Base-by-base conservation (phyloP, 2,888 invertebrate genomes). In the Campoletis raptor region DNA sequence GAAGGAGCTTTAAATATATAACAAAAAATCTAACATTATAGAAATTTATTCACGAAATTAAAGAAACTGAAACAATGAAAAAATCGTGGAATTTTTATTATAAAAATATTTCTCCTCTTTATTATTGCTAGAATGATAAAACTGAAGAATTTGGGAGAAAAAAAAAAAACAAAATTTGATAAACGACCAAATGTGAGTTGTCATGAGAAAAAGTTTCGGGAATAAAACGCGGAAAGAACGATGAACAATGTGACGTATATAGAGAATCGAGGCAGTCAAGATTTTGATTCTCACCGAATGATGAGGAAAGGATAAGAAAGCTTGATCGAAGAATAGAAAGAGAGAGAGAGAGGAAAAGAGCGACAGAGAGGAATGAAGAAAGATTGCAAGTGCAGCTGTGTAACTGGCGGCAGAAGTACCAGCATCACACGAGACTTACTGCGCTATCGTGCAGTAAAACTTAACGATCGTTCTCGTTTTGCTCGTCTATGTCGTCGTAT, bases 401-500 rank as follows among this genome's bases (percentile, higher is more conserved):
- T 36, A 67, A 67, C 72, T 67, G 61, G 61, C 48, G 42, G 67
- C 52, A 74, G 45, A 45, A 54, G 72, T 48, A 57, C 45, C 69
- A 70, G 61, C 73, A 74, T 84, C 74, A 67, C 67, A 69, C 64
- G 86, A 78, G 83, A 67, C 40, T 57, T 74, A 78, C 70, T 52
- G 69, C 81, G 42, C 61, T 81, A 78, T 78, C 78, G 81, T 74
- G 84, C 69, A 79, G 84, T 86, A 76, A 84, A 86, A 86, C 81
- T 86, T 86, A 84, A 84, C 86, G 86, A 86, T 81, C 84, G 72
- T 24, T 67, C 57, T 81, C 76, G 57, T 81, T 61, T 45, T 52
- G 37, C 36, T 48, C 52, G 40, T 73, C 45, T 30, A 45, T 37
- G 72, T 77, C 18, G 69, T 73, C 81, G 45, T 81, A 66, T 84